Base-by-base conservation (phyloP, 2,113 vertebrate genomes). In the Glaucomys volans region DNA sequence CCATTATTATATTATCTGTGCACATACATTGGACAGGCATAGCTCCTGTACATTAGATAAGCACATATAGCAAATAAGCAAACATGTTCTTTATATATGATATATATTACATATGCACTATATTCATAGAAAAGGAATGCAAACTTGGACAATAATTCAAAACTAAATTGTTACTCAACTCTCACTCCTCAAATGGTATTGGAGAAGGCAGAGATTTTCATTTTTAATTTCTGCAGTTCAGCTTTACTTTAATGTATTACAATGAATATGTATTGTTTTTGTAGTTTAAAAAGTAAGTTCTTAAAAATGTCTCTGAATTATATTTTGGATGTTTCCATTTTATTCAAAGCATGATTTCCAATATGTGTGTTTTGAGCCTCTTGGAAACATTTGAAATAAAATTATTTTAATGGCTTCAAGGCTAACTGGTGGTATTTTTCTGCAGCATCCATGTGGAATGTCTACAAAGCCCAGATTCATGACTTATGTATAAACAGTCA, bases 401-500 rank as follows among this genome's bases (percentile, higher is more conserved):
- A 17, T 93, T 42, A 22, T 66, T 93, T 87, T 42, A 64, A 87
- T 20, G 57, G 52, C 16, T 85, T 37, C 84, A 22, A 62, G 4
- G 64, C 20, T 0, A 80, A 76, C n/a, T 30, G 1, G 30, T 93
- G 47, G 35, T 40, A 42, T 62, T 90, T 87, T 93, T 42, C 77
- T 92, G 71, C 24, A 79, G 59, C 30, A 71, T 10, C 18, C 44
- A 44, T 92, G n/a, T 72, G 37, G 88, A 96, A 87, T 91, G 50
- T 30, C 85, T 94, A 24, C 6, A 47, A 42, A 93, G 87, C 57
- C 14, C 22, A 75, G 86, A 93, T 95, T 95, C 91, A 28, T 64
- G 47, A 10, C 5, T 80, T 89, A 81, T 97, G 37, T 93, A 96
- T 75, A 96, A 79, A 95, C 89, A 97, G 88, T 20, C 62, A 95